phyloP scores from a whole-genome alignment of 2,113 vertebrate species.

The Grammomys surdaster region DNA sequence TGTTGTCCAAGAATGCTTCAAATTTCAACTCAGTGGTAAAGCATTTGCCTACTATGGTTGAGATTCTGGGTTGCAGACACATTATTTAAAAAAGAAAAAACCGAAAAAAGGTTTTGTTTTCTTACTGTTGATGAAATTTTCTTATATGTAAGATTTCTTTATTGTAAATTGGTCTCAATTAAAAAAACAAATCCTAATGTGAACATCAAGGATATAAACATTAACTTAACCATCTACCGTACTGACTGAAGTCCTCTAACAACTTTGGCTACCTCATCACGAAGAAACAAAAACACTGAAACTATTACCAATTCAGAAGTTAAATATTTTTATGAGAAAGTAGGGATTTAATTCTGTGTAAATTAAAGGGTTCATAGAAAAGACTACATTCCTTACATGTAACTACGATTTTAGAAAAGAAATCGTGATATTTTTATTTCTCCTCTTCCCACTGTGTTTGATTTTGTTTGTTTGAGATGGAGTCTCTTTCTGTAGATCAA shows the following conservation, averaged over 20 bases:
- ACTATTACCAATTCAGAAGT: conserved; percentile 13
- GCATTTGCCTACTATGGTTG: background rate
- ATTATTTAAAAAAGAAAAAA: background rate
- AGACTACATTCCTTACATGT: background rate
- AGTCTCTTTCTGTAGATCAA: background rate
- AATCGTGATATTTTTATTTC: background rate
- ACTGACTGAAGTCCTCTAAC: background rate
- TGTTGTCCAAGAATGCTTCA: background rate
- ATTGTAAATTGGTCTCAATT: background rate
- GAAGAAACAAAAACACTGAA: background rate
- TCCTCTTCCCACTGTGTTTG: background rate
- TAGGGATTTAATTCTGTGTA: conserved; percentile 22
- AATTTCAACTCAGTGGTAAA: background rate
- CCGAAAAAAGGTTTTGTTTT: background rate
- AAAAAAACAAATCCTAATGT: background rate
- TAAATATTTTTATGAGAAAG: conserved; percentile 29
- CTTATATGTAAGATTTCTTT: conserved; percentile 4
- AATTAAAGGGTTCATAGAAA: background rate
- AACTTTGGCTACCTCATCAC: background rate
- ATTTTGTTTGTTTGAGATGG: background rate
- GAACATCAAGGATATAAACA: background rate
- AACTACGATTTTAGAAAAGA: conserved; percentile 49
- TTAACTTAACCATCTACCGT: background rate
- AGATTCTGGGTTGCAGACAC: background rate
- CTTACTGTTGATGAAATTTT: background rate